phyloP scores from a whole-genome alignment of 1,140 invertebrate genomes.

The Phymastichus coffea region DNA sequence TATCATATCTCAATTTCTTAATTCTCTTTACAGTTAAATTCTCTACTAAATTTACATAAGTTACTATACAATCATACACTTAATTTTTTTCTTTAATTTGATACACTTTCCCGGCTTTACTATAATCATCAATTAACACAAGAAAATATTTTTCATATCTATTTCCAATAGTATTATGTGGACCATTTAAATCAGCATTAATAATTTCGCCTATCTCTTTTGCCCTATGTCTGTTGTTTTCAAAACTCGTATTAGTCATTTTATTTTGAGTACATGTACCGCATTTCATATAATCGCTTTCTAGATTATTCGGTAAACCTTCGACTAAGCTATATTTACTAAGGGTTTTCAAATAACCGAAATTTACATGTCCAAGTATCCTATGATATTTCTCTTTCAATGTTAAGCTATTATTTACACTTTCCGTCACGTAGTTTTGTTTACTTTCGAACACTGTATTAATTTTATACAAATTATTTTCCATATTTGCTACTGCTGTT shows the following conservation, averaged over 20 bases:
- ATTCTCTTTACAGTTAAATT: not conserved
- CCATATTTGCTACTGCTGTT: conserved; percentile 20
- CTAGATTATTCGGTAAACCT: not conserved
- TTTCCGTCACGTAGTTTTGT: not conserved
- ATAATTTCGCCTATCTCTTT: not conserved
- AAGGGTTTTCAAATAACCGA: conserved; percentile 5
- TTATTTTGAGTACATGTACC: not conserved
- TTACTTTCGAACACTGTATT: not conserved
- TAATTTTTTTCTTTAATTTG: not conserved
- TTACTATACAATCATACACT: not conserved
- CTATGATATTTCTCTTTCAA: conserved; percentile 7
- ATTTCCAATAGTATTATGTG: not conserved
- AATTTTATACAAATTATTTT: conserved; percentile 16
- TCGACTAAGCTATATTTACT: not conserved
- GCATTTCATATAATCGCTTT: conserved; percentile 2
- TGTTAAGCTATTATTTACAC: not conserved
- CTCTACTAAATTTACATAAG: not conserved
- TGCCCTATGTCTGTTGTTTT: not conserved
- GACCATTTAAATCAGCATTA: no score
- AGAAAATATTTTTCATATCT: conserved; percentile 5
- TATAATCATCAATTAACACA: conserved; percentile 3
- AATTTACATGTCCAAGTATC: conserved; percentile 2
- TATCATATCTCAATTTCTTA: conserved; percentile 29
- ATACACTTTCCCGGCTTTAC: not conserved
- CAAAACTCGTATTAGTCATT: not conserved